These are phyloP conservation scores for Drosophila azteca DNA, from an alignment of 1,140 invertebrate species.

Conservation along the genomic window DNA sequence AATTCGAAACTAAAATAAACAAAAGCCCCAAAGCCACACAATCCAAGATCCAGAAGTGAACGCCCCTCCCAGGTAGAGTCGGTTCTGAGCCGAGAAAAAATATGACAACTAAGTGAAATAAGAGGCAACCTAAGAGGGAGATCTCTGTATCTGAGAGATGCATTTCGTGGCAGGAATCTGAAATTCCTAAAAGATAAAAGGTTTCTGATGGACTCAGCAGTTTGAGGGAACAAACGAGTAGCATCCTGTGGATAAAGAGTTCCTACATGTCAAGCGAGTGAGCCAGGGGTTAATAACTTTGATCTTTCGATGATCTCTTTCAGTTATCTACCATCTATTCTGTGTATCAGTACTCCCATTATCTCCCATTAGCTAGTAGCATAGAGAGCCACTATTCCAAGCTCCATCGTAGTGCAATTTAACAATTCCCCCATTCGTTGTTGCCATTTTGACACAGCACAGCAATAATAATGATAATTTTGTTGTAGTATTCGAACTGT, in stretches of 20 bases:
- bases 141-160: too few species aligned
- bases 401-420: constrained; percentile 2
- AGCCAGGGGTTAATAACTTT: too few species aligned
- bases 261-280: too few species aligned
- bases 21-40: constrained; percentile 5
- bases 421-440: background rate
- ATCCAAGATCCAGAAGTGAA: constrained; percentile 9
- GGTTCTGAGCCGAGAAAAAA: constrained; percentile 6
- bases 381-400: background rate
- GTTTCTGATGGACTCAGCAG: too few species aligned
- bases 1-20: constrained; percentile 52
- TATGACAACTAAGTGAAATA: constrained; percentile 16
- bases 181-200: too few species aligned
- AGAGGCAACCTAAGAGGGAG: background rate
- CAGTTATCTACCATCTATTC: too few species aligned
- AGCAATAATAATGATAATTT: constrained; percentile 38
- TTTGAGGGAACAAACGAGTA: too few species aligned
- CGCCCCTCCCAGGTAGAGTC: constrained; percentile 33
- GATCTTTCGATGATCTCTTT: too few species aligned
- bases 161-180: too few species aligned
- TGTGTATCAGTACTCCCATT: too few species aligned
- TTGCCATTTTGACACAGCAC: constrained; percentile 35
- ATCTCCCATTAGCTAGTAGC: too few species aligned
- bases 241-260: too few species aligned
- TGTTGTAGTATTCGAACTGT: constrained; percentile 49